phyloP scores from a whole-genome alignment of 2,113 vertebrate genomes.

The Rhinichthys klamathensis region DNA sequence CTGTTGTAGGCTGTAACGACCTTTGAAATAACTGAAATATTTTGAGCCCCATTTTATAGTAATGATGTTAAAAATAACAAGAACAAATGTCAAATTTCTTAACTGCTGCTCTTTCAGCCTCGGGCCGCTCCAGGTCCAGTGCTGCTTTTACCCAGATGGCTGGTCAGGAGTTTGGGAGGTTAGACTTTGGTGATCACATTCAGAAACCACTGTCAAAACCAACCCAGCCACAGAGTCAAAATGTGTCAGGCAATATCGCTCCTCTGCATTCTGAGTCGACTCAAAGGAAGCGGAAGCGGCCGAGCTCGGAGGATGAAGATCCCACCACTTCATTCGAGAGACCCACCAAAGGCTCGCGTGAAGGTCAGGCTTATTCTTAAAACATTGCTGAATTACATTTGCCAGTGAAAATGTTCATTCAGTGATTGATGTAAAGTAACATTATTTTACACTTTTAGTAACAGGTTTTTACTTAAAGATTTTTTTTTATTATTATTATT shows the following conservation, averaged over 20 bases:
- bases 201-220: neutral
- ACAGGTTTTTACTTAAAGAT: neutral
- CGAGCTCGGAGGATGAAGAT: neutral
- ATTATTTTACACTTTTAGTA: no score
- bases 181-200: neutral
- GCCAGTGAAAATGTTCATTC: neutral
- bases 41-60: no score
- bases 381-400: neutral
- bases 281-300: neutral
- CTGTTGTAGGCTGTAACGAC: no score
- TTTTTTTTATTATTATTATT: no score
- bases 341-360: neutral
- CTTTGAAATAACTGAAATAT: no score
- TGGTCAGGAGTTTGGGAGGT: neutral
- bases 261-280: neutral
- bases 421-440: neutral
- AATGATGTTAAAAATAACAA: no score
- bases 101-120: neutral
- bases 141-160: neutral
- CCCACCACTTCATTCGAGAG: neutral
- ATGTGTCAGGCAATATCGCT: neutral
- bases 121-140: neutral
- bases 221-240: neutral
- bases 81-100: no score
- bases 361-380: constrained; percentile 2